Percentiles rank a stretch among this genome's conserved stretches.
phyloP scores from a whole-genome alignment of 1,140 invertebrate genomes.

The Uloborus diversus region DNA sequence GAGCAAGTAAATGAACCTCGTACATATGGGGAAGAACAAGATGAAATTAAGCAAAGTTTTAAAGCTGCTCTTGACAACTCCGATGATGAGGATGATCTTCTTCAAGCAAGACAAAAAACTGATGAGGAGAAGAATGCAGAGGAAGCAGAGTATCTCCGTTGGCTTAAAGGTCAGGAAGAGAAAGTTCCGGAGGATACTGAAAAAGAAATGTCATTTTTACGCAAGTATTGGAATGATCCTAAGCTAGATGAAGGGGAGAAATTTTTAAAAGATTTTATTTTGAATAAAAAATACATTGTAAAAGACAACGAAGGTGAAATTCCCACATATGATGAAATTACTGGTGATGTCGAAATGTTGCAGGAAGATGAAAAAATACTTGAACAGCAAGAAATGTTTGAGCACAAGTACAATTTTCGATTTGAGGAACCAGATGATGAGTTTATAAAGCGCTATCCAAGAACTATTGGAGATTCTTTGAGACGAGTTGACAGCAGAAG shows the following conservation, averaged over 20 bases:
- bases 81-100: slow-evolving; percentile 56
- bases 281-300: slow-evolving; percentile 80
- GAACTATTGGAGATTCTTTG: slow-evolving; percentile 84
- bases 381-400: slow-evolving; percentile 83
- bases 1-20: background rate
- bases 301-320: slow-evolving; percentile 30
- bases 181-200: slow-evolving; percentile 73
- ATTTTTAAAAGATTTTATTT: slow-evolving; percentile 90
- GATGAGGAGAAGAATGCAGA: slow-evolving; percentile 68
- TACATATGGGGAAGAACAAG: slow-evolving; percentile 57
- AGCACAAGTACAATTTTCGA: slow-evolving; percentile 94
- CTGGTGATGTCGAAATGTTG: background rate
- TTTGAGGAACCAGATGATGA: slow-evolving; percentile 96
- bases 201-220: slow-evolving; percentile 69
- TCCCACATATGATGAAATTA: slow-evolving; percentile 11
- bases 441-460: slow-evolving; percentile 90
- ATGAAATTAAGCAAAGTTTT: slow-evolving; percentile 57
- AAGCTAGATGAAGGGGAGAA: slow-evolving; percentile 84
- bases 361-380: slow-evolving; percentile 72
- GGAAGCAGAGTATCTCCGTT: slow-evolving; percentile 80
- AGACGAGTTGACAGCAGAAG: slow-evolving; percentile 81
- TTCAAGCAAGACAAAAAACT: background rate
- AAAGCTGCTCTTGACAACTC: slow-evolving; percentile 51
- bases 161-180: slow-evolving; percentile 80
- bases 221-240: slow-evolving; percentile 82